phyloP scores from a whole-genome alignment of 1,140 invertebrate species.

The Streblospio benedicti region DNA sequence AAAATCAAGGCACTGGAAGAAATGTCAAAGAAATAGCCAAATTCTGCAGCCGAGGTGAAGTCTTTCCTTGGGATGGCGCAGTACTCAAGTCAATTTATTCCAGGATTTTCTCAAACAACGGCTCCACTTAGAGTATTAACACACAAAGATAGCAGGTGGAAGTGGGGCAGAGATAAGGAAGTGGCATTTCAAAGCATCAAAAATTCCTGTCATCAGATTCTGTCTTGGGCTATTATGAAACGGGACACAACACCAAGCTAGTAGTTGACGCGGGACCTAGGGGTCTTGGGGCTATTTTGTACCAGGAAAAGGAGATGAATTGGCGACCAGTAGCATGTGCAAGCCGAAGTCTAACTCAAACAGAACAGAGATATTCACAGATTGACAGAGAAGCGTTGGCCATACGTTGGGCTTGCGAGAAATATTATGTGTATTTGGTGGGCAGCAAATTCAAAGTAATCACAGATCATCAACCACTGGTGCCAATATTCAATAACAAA shows the following conservation, averaged over 20 bases:
- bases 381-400: slow-evolving; percentile 42
- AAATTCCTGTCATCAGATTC: no score
- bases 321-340: slow-evolving; percentile 18
- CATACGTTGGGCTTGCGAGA: slow-evolving; percentile 36
- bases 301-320: no score
- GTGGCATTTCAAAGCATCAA: no score
- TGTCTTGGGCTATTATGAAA: no score
- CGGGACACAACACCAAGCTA: no score
- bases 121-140: slow-evolving; percentile 24
- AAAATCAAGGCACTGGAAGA: no score
- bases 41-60: slow-evolving; percentile 16
- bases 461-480: slow-evolving; percentile 32
- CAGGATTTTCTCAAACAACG: slow-evolving; percentile 29
- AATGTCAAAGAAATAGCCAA: no score
- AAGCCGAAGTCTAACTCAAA: not conserved
- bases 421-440: slow-evolving; percentile 38
- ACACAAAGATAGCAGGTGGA: slow-evolving; percentile 4
- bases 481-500: slow-evolving; percentile 12
- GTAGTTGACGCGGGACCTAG: no score
- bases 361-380: slow-evolving; percentile 29
- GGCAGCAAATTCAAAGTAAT: slow-evolving; percentile 29
- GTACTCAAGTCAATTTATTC: slow-evolving; percentile 44
- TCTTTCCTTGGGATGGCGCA: slow-evolving; percentile 24
- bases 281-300: no score
- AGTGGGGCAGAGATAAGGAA: not conserved